These are phyloP conservation scores for Nemoura dubitans DNA, from an alignment of 2,888 invertebrate genomes.

Conservation along the genomic window DNA sequence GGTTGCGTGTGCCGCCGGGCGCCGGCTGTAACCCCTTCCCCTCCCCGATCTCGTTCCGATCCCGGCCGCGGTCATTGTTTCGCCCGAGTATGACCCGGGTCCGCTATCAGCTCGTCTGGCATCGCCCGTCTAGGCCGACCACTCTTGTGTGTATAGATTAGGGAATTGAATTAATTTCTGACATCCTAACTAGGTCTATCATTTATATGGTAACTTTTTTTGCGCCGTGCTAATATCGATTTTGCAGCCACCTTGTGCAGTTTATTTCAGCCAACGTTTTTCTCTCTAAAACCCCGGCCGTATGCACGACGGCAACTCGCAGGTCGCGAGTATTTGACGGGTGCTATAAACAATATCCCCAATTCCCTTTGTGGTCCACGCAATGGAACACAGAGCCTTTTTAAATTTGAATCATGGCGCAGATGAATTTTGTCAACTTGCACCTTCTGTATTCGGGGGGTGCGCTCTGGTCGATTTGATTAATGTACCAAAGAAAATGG, in stretches of 20 bases:
- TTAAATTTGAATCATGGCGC: conserved; percentile 7
- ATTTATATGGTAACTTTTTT: background rate
- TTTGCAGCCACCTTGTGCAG: background rate
- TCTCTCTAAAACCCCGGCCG: too few relatives aligned
- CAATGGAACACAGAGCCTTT: background rate
- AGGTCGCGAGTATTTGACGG: background rate
- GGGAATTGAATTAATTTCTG: conserved; percentile 4
- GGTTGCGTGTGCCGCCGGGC: conserved; percentile 3
- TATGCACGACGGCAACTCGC: too few relatives aligned
- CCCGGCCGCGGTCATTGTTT: conserved; percentile 2
- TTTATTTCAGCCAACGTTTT: background rate
- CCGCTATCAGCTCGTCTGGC: background rate
- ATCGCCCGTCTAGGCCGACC: background rate
- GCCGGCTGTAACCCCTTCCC: background rate
- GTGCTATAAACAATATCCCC: background rate
- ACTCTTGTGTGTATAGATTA: background rate
- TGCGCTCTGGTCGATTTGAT: background rate
- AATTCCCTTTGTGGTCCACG: background rate
- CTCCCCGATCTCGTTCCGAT: too few relatives aligned
- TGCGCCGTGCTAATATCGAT: background rate
- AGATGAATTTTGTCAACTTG: conserved; percentile 7
- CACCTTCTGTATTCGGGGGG: background rate
- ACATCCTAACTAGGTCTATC: conserved; percentile 5
- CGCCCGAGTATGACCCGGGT: background rate
- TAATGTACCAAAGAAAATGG: conserved; percentile 7